Base-by-base conservation (phyloP, 1,140 invertebrate genomes). In the Batillaria attramentaria region DNA sequence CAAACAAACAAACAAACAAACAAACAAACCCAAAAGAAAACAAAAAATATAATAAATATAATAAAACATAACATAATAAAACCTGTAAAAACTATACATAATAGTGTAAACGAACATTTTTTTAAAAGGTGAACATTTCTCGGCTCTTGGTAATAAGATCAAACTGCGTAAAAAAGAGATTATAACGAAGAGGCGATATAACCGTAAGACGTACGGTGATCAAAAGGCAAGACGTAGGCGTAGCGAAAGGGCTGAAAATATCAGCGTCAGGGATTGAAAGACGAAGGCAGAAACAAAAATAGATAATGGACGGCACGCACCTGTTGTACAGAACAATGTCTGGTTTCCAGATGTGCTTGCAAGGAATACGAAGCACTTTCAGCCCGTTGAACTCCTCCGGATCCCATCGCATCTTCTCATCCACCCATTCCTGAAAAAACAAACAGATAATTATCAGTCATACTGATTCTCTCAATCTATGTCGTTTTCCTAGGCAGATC, bases 301-400 rank as follows among this genome's bases (percentile, higher is more conserved):
- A 76, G 18, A 39, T 20, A 76, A 41, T 41, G 35, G 28, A 33
- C 8, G 37, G 75, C n/a, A 50, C 31, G 87, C 87, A 93, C 93
- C 91, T 93, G 85, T 93, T 93, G 83, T 93, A 93, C 0, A 93
- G 87, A 10, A 93, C 92, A 81, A 93, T 93, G 79, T 93, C 93
- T 0, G 93, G 93, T 28, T 92, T 87, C 93, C 93, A 94, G 43
- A 93, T 89, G 74, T 88, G 90, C n/a, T 90, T 89, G 79, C 92
- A 93, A 5, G 93, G 93, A 16, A 93, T 87, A 5, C 92, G 84
- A n/a, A 93, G 89, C 24, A 90, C 91, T 42, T 89, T 88, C 16
- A 93, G 78, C 6, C 91, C 91, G 42, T 89, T 90, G 83, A 89
- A 93, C 5, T 93, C 90, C 20, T 76, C 84, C 3, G 93, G 92